Conservation (phyloP, 2,888 invertebrate genomes). For the Trissoscelio sp. region DNA sequence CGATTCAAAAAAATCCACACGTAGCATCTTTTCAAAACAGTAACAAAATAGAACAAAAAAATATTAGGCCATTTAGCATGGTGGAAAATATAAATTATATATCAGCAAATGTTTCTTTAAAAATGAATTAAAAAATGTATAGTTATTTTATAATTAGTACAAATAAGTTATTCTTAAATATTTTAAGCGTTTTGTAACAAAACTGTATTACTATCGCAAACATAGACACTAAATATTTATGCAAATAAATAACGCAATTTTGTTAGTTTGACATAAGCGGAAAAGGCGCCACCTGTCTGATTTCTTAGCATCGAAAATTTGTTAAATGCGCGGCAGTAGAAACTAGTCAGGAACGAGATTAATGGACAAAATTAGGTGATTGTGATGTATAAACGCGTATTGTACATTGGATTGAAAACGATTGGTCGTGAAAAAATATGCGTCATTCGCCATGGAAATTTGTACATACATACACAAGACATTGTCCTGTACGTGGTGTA, state of each 20-base stretch:
- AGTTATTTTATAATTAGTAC: background rate
- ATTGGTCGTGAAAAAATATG: slow-evolving; percentile 57
- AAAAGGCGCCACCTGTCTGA: slow-evolving; percentile 13
- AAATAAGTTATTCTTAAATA: background rate
- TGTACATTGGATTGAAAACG: slow-evolving; percentile 30
- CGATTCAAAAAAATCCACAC: slow-evolving; percentile 1
- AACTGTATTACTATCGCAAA: too few species aligned
- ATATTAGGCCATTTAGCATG: background rate
- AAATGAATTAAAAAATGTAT: too few species aligned
- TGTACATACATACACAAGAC: slow-evolving; percentile 46
- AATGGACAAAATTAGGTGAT: slow-evolving; percentile 6
- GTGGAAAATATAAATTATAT: too few species aligned
- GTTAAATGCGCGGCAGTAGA: slow-evolving; percentile 42
- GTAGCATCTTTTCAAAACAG: background rate
- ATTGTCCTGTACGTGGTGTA: slow-evolving; percentile 13
- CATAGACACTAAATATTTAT: background rate
- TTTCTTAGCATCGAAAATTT: slow-evolving; percentile 22
- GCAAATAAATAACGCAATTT: background rate
- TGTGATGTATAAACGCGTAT: slow-evolving; percentile 26
- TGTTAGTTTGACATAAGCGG: background rate
- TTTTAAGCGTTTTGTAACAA: too few species aligned
- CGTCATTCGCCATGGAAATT: slow-evolving; percentile 25
- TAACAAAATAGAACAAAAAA: background rate
- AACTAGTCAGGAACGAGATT: slow-evolving; percentile 24
- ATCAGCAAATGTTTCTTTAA: too few species aligned